Conservation (phyloP, 1,140 invertebrate genomes). For the Dreissena rostriformis region DNA sequence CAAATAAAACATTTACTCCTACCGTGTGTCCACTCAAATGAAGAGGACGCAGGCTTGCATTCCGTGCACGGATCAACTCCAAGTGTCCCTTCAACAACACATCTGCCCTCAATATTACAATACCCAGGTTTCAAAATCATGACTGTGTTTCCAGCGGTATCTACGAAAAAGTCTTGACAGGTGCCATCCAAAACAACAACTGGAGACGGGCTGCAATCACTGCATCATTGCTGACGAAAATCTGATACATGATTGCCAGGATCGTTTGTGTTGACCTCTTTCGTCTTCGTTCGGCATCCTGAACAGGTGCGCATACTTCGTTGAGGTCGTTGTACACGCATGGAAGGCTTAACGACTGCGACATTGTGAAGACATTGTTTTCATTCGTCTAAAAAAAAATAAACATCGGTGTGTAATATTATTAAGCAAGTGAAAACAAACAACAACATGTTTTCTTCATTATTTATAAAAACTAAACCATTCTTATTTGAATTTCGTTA, state of each 20-base stretch:
- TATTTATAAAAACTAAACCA: neutral
- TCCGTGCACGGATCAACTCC: no score
- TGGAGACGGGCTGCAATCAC: neutral
- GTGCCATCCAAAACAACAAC: conserved; percentile 16
- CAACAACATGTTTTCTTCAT: no score
- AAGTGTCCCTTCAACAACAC: no score
- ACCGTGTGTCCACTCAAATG: no score
- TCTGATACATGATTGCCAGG: neutral
- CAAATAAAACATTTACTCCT: no score
- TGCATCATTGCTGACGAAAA: conserved; percentile 22
- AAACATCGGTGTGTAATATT: no score
- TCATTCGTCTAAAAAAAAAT: no score
- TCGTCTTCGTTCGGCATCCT: neutral
- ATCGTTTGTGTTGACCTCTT: neutral
- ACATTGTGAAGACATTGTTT: no score
- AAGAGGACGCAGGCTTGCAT: no score
- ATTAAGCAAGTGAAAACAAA: no score
- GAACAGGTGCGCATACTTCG: neutral
- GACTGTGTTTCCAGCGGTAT: neutral
- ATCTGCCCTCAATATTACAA: no score
- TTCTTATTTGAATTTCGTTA: neutral
- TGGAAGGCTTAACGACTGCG: no score
- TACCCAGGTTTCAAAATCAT: neutral
- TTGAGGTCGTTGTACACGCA: conserved; percentile 10
- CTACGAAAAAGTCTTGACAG: neutral